A percentile compares a stretch with the other conserved stretches of the same genome.
Evolutionary conservation across 2,113 vertebrate genomes (phyloP).

Genomic region (cattle (Bos taurus)): ARS-UCD2.0 NC_037328.1:25911001-25911500

Average conservation of each 20-base stretch:
- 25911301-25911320: not conserved
- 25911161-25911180: not conserved
- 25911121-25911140: not conserved
- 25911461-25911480: not conserved
- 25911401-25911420: not conserved
- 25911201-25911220: not conserved
- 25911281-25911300: not conserved
- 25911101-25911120: not conserved
- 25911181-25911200: not conserved
- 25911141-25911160: not conserved
- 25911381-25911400: not conserved
- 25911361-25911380: not conserved
- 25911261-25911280: not conserved
- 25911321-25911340: not conserved
- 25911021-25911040: not conserved
- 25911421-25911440: not conserved
- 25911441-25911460: not conserved
- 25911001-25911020: not conserved
- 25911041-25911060: not conserved
- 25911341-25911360: not conserved
- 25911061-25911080: not conserved
- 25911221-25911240: not conserved
- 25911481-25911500: not conserved
- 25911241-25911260: not conserved
- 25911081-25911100: not conserved